Evolutionary conservation across 2,888 invertebrate genomes (phyloP), one percentile per base, ranked within the genome.

Genomic region (Periphyllus acericola): DNA sequence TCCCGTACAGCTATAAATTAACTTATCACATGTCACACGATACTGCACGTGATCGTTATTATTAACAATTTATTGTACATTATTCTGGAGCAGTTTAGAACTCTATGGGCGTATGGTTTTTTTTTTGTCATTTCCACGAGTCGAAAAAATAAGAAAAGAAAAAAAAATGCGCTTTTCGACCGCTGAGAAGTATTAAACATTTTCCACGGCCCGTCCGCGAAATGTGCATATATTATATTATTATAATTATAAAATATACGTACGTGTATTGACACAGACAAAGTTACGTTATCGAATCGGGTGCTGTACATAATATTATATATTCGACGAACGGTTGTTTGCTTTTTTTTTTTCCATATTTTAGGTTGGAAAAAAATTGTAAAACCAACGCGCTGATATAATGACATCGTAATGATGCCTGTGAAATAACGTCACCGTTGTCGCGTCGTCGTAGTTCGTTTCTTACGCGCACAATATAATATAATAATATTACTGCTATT

Each of bases 51-150:
- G 80, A 79, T 32, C 60, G 34, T 80, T 79, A 34, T 55, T 8
- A 80, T 60, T 66, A 66, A 60, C 60, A 80, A 80, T 80, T 80
- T 66, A 17, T 60, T n/a, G n/a, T n/a, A n/a, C n/a, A n/a, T 60
- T 66, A 29, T 68, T 68, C 68, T 1, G 60, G 60, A 60, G 60
- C 17, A 66, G 60, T 80, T 66, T 36, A 60, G 14, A 17, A 55
- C 34, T 68, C 11, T 8, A n/a, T 29, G 29, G 4, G 19, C n/a
- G 25, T 1, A 60, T 32, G 32, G 60, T 21, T 6, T 3, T 8
- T 17, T 19, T 80, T n/a, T 66, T 80, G 60, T 68, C 29, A 29
- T n/a, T 68, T 25, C 68, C 9, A 9, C 60, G 60, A 36, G 60
- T 80, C 80, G 9, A 66, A 34, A 36, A 66, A 36, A 80, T n/a